Percentiles rank a stretch among this genome's conserved stretches.
Evolutionary conservation across 92 coral and sea anemone species (phyloP).

Genomic region (Galaxea fascicularis): DNA sequence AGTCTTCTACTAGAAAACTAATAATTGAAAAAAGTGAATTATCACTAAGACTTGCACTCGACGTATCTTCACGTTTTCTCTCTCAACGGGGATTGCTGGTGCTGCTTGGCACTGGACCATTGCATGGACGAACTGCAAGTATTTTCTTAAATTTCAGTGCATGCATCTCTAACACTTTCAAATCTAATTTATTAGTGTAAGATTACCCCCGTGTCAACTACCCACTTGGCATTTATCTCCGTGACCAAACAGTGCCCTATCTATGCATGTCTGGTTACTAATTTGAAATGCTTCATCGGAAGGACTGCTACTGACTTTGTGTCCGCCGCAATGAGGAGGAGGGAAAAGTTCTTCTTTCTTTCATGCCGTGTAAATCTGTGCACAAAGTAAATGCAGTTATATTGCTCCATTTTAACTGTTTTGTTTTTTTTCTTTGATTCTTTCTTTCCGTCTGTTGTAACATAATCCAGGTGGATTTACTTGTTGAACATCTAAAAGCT

Average conservation of each 20-base stretch:
- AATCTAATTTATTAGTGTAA: too few species aligned
- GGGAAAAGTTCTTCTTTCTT: too few species aligned
- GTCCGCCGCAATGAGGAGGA: too few species aligned
- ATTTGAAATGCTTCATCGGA: too few species aligned
- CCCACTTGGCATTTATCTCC: too few species aligned
- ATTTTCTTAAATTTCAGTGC: background rate
- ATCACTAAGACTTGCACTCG: background rate
- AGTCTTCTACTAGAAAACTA: background rate
- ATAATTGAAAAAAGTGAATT: background rate
- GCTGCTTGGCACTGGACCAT: slow-evolving; percentile 1
- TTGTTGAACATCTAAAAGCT: background rate
- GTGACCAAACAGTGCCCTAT: too few species aligned
- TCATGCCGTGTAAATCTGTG: too few species aligned
- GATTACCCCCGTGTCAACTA: too few species aligned
- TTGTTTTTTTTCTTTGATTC: background rate
- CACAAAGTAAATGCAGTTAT: too few species aligned
- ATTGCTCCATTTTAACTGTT: background rate
- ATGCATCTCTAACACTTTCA: too few species aligned
- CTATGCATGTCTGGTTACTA: too few species aligned
- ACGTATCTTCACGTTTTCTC: background rate
- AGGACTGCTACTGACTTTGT: too few species aligned
- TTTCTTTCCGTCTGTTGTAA: background rate
- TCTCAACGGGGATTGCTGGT: slow-evolving; percentile 6
- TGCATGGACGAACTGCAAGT: slow-evolving; percentile 1
- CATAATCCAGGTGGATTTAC: background rate